Percentiles rank a stretch among this genome's conserved stretches.
Evolutionary conservation across 2,113 vertebrate genomes (phyloP).

Genomic region (Columba janthina): DNA sequence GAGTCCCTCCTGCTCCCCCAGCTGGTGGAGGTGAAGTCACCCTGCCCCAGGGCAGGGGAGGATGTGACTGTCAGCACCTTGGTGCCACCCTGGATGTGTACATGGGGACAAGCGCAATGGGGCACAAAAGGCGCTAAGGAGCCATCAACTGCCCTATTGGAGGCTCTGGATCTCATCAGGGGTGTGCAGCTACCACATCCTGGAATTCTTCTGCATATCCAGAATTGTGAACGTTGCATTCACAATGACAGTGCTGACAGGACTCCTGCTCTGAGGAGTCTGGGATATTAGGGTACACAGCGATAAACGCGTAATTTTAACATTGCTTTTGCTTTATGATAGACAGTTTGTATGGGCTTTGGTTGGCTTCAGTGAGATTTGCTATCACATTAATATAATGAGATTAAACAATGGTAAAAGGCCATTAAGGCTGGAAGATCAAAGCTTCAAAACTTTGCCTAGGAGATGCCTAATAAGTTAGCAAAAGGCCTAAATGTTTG

Average conservation of each 20-base stretch:
- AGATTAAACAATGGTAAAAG: not conserved
- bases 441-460: not conserved
- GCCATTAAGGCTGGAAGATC: not conserved
- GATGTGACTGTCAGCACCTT: too few species aligned
- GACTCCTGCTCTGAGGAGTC: not conserved
- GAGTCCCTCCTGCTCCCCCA: too few species aligned
- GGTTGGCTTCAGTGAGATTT: not conserved
- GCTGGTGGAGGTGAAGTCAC: too few species aligned
- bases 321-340: not conserved
- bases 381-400: not conserved
- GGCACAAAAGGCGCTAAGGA: too few species aligned
- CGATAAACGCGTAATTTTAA: not conserved
- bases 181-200: too few species aligned
- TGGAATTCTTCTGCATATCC: not conserved
- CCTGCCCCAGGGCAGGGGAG: too few species aligned
- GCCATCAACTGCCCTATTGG: too few species aligned
- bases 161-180: too few species aligned
- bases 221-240: not conserved
- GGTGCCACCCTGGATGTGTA: too few species aligned
- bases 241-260: not conserved
- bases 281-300: not conserved
- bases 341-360: not conserved
- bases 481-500: not conserved
- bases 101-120: too few species aligned
- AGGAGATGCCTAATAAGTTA: not conserved